phyloP scores from a whole-genome alignment of 2,888 invertebrate genomes.

The Tigriopus californicus region DNA sequence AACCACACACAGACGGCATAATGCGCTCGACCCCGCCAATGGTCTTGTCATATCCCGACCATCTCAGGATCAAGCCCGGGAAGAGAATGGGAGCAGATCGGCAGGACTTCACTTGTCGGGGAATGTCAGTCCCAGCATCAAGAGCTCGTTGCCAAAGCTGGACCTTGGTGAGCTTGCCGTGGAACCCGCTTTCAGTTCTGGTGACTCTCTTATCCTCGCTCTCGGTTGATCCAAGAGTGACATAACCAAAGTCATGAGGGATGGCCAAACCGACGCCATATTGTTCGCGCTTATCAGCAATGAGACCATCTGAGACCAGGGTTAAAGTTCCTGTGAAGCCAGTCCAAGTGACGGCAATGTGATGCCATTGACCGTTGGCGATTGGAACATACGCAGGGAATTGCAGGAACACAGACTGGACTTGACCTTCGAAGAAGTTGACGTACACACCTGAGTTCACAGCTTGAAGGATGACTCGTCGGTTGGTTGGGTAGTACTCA shows the following conservation, averaged over 20 bases:
- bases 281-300: constrained; percentile 75
- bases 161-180: constrained; percentile 79
- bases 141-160: constrained; percentile 83
- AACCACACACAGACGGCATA: constrained; percentile 78
- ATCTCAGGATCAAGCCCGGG: constrained; percentile 62
- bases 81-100: constrained; percentile 77
- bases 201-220: constrained; percentile 50
- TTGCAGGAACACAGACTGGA: constrained; percentile 64
- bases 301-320: constrained; percentile 82
- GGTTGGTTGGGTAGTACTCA: constrained; percentile 42
- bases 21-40: constrained; percentile 73
- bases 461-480: constrained; percentile 67
- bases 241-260: constrained; percentile 63
- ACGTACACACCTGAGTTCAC: constrained; percentile 84
- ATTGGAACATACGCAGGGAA: constrained; percentile 80
- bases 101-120: constrained; percentile 63
- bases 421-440: constrained; percentile 65
- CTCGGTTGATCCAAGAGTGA: constrained; percentile 72
- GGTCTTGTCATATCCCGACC: constrained; percentile 81
- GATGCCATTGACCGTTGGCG: constrained; percentile 93
- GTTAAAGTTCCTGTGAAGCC: constrained; percentile 66
- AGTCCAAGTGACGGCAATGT: constrained; percentile 85
- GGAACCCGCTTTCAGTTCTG: constrained; percentile 78
- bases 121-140: constrained; percentile 76
- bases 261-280: constrained; percentile 63